Base-by-base conservation (phyloP, 2,797 vertebrate genomes). In the Tapirus indicus region DNA sequence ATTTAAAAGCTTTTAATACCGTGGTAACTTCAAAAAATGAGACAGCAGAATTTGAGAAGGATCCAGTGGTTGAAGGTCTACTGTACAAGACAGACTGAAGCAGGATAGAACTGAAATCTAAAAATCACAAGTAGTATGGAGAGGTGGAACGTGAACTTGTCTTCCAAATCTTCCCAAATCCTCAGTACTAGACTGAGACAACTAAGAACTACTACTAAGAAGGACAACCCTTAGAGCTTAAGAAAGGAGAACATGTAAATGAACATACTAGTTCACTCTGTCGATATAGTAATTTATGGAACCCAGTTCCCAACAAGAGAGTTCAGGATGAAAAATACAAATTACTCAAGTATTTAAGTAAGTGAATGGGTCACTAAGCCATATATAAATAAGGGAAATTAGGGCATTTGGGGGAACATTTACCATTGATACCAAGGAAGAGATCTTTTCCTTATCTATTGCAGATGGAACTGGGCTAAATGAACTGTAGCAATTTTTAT, bases 101-200 rank as follows among this genome's bases (percentile, higher is more conserved):
- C 47, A 92, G 64, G 18, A 25, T 25, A 91, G 85, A 95, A n/a
- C 69, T 85, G 25, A 96, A 95, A 16, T 62, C 20, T 41, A 62
- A 85, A 82, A 77, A 47, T 80, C 18, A 38, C 64, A 80, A n/a
- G 2, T 49, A 21, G 32, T 64, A 18, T 49, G 35, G 90, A 47
- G 44, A 91, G 64, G 11, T n/a, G 6, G 69, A 62, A 49, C 6
- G 6, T 74, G 49, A 82, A 71, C 27, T 78, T 88, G 14, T 41
- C 56, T 91, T 82, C n/a, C 7, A 27, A n/a, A 56, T 80, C 56
- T 25, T 83, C 64, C n/a, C 7, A 27, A 38, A 56, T 80, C 49
- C 32, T 90, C 64, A 38, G 2, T 58, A 41, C 29, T 54, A 56
- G 64, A 58, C n/a, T 0, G 0, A 58, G 69, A 78, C 12, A 47